These are phyloP conservation scores for Huso huso DNA, from an alignment of 2,797 vertebrate species.

Conservation along the genomic window DNA sequence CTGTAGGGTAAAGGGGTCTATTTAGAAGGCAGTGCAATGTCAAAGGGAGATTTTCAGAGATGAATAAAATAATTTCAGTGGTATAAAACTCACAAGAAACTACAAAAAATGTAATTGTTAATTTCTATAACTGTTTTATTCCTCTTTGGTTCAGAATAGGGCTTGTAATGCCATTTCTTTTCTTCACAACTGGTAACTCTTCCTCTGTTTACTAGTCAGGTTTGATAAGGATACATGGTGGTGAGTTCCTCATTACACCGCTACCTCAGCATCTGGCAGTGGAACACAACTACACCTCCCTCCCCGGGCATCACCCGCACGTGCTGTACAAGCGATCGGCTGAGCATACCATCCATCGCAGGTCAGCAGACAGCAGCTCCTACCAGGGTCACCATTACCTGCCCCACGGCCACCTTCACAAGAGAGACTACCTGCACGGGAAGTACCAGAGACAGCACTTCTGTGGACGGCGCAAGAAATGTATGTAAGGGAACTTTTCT, in stretches of 20 bases:
- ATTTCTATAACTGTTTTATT: too few species aligned
- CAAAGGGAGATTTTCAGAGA: too few species aligned
- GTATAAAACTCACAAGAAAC: too few species aligned
- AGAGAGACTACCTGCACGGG: constrained; percentile 45
- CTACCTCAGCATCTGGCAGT: constrained; percentile 77
- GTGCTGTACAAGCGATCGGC: constrained; percentile 85
- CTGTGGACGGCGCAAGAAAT: constrained; percentile 97
- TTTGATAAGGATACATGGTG: constrained; percentile 74
- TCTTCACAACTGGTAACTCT: neutral
- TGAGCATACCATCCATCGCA: constrained; percentile 61
- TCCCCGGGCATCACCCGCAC: constrained; percentile 80
- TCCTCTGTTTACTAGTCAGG: constrained; percentile 71
- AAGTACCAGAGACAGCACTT: constrained; percentile 81
- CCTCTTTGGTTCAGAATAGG: too few species aligned
- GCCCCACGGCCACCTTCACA: constrained; percentile 33
- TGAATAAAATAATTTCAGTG: too few species aligned
- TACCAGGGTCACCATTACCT: constrained; percentile 21
- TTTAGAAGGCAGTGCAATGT: too few species aligned
- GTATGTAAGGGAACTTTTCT: constrained; percentile 93
- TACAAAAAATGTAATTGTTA: too few species aligned
- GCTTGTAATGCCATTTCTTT: too few species aligned
- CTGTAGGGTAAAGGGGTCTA: too few species aligned
- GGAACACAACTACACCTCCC: constrained; percentile 76
- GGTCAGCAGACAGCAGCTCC: constrained; percentile 26
- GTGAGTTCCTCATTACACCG: constrained; percentile 85